Conservation (phyloP, 2,888 invertebrate species). For the Lycia hirtaria region DNA sequence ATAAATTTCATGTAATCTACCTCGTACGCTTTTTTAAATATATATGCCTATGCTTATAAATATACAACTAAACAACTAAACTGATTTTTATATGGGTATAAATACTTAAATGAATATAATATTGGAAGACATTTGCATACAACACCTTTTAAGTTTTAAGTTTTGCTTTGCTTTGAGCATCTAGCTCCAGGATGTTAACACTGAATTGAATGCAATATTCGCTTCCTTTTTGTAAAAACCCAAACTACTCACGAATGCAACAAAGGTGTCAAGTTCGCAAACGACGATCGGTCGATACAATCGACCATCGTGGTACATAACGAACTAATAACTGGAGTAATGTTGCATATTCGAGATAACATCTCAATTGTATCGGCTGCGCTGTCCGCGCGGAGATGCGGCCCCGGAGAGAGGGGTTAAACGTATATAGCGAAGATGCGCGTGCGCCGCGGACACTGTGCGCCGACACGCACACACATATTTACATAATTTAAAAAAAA, state of each 20-base stretch:
- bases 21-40: too few species aligned
- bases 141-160: too few species aligned
- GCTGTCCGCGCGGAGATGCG: slow-evolving; percentile 29
- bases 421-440: slow-evolving; percentile 70
- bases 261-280: slow-evolving; percentile 1
- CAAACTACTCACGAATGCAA: slow-evolving; percentile 5
- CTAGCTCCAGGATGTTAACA: too few species aligned
- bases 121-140: too few species aligned
- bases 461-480: slow-evolving; percentile 38
- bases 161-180: too few species aligned
- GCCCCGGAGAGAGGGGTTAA: slow-evolving; percentile 57
- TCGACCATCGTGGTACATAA: slow-evolving; percentile 15
- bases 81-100: too few species aligned
- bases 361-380: slow-evolving; percentile 35
- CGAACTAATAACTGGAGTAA: slow-evolving; percentile 30
- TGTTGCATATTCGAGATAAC: slow-evolving; percentile 33
- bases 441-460: slow-evolving; percentile 52
- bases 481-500: slow-evolving; percentile 4
- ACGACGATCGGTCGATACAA: slow-evolving; percentile 9
- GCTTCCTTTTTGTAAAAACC: slow-evolving; percentile 1
- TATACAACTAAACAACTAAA: too few species aligned
- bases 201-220: too few species aligned
- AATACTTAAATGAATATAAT: too few species aligned
- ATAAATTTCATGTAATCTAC: too few species aligned
- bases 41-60: too few species aligned